Evolutionary conservation across 2,797 vertebrate genomes (phyloP).

Genomic region (Florisuga fusca): DNA sequence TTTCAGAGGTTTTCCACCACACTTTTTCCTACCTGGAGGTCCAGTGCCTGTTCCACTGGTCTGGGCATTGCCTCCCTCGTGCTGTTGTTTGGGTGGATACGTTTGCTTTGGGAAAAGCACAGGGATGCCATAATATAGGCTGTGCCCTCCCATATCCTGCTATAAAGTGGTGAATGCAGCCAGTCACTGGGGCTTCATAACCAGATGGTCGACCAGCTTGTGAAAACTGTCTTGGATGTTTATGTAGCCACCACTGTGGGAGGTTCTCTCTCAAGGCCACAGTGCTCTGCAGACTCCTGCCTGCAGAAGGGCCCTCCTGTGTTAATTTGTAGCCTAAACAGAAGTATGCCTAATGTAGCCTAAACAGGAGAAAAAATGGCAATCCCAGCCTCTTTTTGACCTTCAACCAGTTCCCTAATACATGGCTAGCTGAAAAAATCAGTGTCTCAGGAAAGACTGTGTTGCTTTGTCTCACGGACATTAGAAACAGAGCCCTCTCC

Average conservation of each 20-base stretch:
- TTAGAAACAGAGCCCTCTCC: background rate
- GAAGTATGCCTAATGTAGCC: background rate
- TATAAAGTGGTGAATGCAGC: background rate
- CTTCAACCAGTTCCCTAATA: background rate
- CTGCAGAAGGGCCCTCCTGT: background rate
- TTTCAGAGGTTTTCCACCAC: background rate
- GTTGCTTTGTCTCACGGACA: background rate
- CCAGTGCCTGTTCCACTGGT: background rate
- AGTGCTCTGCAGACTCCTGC: background rate
- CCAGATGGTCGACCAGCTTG: background rate
- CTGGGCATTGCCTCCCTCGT: background rate
- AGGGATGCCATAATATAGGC: background rate
- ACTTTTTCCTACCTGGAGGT: background rate
- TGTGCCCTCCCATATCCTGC: background rate
- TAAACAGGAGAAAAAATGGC: background rate
- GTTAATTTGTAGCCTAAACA: background rate
- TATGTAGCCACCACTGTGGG: background rate
- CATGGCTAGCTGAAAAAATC: background rate
- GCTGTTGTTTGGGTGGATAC: background rate
- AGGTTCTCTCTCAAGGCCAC: background rate
- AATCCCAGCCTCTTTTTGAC: background rate
- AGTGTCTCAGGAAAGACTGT: background rate
- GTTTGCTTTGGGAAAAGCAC: background rate
- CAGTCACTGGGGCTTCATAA: background rate
- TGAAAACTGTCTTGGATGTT: background rate